These are phyloP conservation scores for Sinelater perroti DNA, from an alignment of 2,888 invertebrate species.

Conservation along the genomic window DNA sequence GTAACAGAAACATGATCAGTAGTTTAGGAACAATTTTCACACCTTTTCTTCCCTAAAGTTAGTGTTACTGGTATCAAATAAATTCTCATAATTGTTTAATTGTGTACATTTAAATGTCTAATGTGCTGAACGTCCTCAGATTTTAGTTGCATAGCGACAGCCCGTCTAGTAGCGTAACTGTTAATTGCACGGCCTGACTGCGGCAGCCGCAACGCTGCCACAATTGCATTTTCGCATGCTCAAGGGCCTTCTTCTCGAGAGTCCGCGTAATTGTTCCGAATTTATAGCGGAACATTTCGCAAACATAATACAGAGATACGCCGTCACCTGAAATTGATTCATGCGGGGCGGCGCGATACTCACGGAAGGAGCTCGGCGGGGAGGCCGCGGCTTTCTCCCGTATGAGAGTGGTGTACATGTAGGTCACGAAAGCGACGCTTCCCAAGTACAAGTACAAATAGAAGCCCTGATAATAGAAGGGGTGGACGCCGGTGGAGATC, in stretches of 20 bases:
- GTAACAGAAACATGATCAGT: too few species aligned
- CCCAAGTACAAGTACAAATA: slow-evolving; percentile 83
- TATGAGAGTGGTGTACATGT: slow-evolving; percentile 74
- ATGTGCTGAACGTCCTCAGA: neutral
- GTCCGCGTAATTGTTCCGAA: too few species aligned
- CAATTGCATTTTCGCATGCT: too few species aligned
- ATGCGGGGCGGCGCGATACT: too few species aligned
- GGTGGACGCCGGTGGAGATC: slow-evolving; percentile 78
- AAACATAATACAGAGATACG: too few species aligned
- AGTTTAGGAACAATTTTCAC: too few species aligned
- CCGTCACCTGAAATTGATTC: too few species aligned
- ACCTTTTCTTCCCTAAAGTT: too few species aligned
- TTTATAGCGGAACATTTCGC: too few species aligned
- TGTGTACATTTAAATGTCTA: slow-evolving; percentile 1
- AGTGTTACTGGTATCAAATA: too few species aligned
- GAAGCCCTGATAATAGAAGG: slow-evolving; percentile 82
- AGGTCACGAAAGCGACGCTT: slow-evolving; percentile 79
- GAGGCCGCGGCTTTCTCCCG: slow-evolving; percentile 60
- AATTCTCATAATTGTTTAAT: neutral
- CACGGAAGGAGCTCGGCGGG: slow-evolving; percentile 61
- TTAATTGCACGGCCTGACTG: neutral
- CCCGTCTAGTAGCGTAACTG: neutral
- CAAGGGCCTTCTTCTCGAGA: too few species aligned
- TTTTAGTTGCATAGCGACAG: neutral
- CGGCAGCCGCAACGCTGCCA: neutral